phyloP scores from a whole-genome alignment of 1,140 invertebrate species.

The Conus ventricosus region DNA sequence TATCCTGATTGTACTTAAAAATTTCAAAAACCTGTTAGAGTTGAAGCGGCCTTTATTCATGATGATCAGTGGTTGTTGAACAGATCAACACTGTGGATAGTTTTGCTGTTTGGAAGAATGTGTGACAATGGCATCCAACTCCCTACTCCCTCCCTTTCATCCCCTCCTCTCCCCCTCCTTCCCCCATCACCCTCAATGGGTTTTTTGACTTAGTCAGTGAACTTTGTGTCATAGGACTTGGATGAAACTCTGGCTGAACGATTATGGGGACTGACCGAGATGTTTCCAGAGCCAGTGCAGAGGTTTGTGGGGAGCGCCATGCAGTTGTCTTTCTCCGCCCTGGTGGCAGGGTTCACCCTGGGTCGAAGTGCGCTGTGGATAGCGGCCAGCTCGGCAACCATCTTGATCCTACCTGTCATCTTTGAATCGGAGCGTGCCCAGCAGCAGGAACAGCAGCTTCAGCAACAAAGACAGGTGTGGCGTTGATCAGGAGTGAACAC shows the following conservation, averaged over 20 bases:
- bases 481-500: background rate
- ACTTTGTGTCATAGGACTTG: constrained; percentile 42
- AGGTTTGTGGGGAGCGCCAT: constrained; percentile 79
- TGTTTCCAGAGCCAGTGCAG: constrained; percentile 91
- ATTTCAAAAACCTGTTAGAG: too few species aligned
- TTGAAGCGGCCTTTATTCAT: too few species aligned
- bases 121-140: too few species aligned
- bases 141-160: too few species aligned
- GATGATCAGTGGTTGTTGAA: too few species aligned
- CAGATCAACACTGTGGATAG: too few species aligned
- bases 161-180: too few species aligned
- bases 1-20: too few species aligned
- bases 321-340: constrained; percentile 54
- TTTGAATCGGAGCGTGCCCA: constrained; percentile 94
- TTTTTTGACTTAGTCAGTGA: too few species aligned
- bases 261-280: constrained; percentile 92
- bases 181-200: too few species aligned
- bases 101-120: too few species aligned
- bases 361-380: constrained; percentile 87
- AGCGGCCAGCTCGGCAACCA: constrained; percentile 90
- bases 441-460: constrained; percentile 93
- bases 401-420: constrained; percentile 92
- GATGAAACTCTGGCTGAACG: constrained; percentile 92
- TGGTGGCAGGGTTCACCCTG: constrained; percentile 81
- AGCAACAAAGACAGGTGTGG: constrained; percentile 92